phyloP scores from a whole-genome alignment of 2,888 invertebrate genomes.

The Hypomecis punctinalis region DNA sequence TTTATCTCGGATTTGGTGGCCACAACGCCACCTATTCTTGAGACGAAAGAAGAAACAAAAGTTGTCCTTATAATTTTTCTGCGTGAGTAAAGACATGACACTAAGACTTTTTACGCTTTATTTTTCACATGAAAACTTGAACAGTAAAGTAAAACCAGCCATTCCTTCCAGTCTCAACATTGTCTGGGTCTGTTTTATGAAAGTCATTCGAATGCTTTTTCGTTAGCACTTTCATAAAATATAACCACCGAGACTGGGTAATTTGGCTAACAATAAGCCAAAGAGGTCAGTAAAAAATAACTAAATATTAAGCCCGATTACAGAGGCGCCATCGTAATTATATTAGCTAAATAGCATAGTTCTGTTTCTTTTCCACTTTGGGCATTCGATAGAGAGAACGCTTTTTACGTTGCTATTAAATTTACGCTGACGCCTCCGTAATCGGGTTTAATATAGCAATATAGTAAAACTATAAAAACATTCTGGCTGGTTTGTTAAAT shows the following conservation, averaged over 20 bases:
- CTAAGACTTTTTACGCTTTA: slow-evolving; percentile 24
- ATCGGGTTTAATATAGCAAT: too few relatives aligned
- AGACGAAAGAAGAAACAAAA: too few relatives aligned
- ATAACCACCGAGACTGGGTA: slow-evolving; percentile 10
- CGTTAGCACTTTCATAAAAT: slow-evolving; percentile 24
- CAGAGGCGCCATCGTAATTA: too few relatives aligned
- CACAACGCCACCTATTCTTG: too few relatives aligned
- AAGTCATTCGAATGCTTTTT: slow-evolving; percentile 21
- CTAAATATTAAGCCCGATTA: background rate
- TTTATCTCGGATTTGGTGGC: too few relatives aligned
- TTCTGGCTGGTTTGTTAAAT: too few relatives aligned
- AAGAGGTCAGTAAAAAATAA: background rate
- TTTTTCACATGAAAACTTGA: slow-evolving; percentile 24
- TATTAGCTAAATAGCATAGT: too few relatives aligned
- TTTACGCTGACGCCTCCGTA: too few relatives aligned
- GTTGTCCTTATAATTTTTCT: background rate
- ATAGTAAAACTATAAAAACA: too few relatives aligned
- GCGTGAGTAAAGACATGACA: slow-evolving; percentile 4
- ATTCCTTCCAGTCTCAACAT: slow-evolving; percentile 18
- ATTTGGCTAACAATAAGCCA: background rate
- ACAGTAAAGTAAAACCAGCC: slow-evolving; percentile 18
- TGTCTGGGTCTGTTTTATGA: slow-evolving; percentile 26
- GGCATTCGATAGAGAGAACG: too few relatives aligned
- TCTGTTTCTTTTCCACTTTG: too few relatives aligned
- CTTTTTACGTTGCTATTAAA: too few relatives aligned